A percentile compares a stretch with the other conserved stretches of the same genome.
Conservation (phyloP, 1,140 invertebrate genomes). For the Drosophila grimshawi region DNA sequence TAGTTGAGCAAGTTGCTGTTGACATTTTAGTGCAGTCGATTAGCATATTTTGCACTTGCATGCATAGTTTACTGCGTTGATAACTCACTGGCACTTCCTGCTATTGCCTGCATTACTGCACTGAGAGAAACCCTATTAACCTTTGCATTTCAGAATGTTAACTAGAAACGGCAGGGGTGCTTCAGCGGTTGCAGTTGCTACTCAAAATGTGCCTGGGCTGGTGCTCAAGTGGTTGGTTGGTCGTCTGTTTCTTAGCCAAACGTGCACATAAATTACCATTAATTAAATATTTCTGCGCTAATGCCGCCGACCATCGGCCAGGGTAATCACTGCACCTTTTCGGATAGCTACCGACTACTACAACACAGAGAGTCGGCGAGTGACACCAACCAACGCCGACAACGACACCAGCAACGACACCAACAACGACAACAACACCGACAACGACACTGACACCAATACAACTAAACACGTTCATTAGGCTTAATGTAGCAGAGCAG, state of each 20-base stretch:
- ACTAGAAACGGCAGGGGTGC: constrained; percentile 70
- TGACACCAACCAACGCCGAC: constrained; percentile 60
- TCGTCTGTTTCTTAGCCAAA: constrained; percentile 59
- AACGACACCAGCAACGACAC: constrained; percentile 12
- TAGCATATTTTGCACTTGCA: constrained; percentile 30
- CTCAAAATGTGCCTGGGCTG: neutral
- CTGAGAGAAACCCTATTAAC: constrained; percentile 71
- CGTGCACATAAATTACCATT: constrained; percentile 81
- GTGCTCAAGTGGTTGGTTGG: neutral
- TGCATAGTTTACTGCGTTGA: constrained; percentile 18
- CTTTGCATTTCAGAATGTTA: constrained; percentile 70
- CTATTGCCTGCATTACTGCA: constrained; percentile 50
- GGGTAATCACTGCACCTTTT: constrained; percentile 75
- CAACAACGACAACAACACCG: constrained; percentile 1
- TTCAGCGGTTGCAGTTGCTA: constrained; percentile 20
- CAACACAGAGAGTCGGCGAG: constrained; percentile 67
- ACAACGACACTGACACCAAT: constrained; percentile 51
- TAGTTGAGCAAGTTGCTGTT: constrained; percentile 29
- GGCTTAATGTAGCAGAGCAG: constrained; percentile 67
- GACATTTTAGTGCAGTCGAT: constrained; percentile 60
- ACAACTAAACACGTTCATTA: constrained; percentile 77
- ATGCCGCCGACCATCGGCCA: constrained; percentile 50
- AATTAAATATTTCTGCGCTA: constrained; percentile 81
- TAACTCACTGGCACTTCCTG: constrained; percentile 59
- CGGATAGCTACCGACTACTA: constrained; percentile 27